Evolutionary conservation across 2,797 vertebrate genomes (phyloP), one percentile per base, ranked within the genome.

Genomic region (Mionectes olivaceus): DNA sequence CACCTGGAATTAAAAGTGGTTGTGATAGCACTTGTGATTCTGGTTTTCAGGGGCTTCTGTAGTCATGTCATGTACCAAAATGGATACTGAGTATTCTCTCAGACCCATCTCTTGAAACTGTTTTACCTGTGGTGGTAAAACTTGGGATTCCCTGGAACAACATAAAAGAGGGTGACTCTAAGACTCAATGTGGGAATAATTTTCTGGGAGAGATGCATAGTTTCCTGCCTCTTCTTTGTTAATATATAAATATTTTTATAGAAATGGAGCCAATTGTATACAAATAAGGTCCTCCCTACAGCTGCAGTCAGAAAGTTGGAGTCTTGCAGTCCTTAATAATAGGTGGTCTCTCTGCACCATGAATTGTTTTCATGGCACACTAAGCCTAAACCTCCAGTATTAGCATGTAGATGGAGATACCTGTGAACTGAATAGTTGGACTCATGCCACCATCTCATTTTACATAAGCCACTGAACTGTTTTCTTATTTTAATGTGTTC

Each of bases 401-500:
- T 49, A 92, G 35, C 6, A 8, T 60, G 70, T 55, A 77, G 85
- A 65, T 89, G 59, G 60, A 87, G 73, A 77, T 70, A 90, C 76
- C 44, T 93, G 63, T n/a, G 60, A 87, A 56, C 41, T 71, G 63
- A 93, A 39, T 65, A 91, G 84, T 24, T 89, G 67, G 80, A 87
- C 63, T 92, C 56, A 53, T 57, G 65, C 78, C 57, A 78, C 78
- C 65, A 56, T 73, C 74, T 91, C 86, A 85, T 95, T 96, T 93
- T 81, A 81, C 78, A 69, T 82, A 95, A 91, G 22, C 57, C 67
- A 86, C 44, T 85, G 86, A 96, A 69, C 83, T 90, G 83, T 69
- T 85, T 52, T 86, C 61, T 95, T n/a, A 80, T 93, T 96, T 96
- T 92, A 91, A 91, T 75, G 55, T 60, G 63, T 49, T 92, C 87